Base-by-base conservation (phyloP, 2,888 invertebrate species). In the Nomada hirtipes region DNA sequence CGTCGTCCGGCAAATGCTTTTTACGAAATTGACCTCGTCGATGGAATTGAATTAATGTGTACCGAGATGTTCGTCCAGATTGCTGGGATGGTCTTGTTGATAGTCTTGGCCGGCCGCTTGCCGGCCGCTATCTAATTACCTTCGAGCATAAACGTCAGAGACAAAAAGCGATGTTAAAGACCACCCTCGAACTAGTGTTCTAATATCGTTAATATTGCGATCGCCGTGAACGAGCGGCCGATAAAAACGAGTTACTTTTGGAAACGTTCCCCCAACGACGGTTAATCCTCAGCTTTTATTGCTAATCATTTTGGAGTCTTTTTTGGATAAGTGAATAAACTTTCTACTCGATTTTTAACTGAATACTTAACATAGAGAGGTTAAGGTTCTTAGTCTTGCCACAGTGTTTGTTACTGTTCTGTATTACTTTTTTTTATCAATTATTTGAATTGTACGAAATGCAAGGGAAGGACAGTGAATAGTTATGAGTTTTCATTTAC, bases 21-120 rank as follows among this genome's bases (percentile, higher is more conserved):
- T 87, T 90, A 87, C 88, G 79, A 90, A 91, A 91, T 91, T 91
- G 86, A 88, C 82, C 79, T 85, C 87, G 82, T 86, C 88, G 79
- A 82, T 89, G 88, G 83, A 89, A 90, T 88, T 87, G 88, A 86
- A 88, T 88, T 87, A 87, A 83, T 85, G 87, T 88, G 85, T 87
- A 86, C 84, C 76, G 73, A 84, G 81, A 84, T 82, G 74, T 76
- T 83, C 77, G 69, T 76, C 70, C 79, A 81, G 83, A 85, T 84
- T 84, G 81, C 73, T 85, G 83, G 81, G 85, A 83, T 85, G 82
- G 82, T 87, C 85, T 84, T 83, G 81, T 85, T 88, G 86, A 82
- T 78, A 78, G 83, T 83, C 77, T 84, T 72, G 70, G 44, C 29
- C 79, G 86, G 82, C 87, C 77, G 82, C 47, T 76, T 71, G 53